A percentile compares a stretch with the other conserved stretches of the same genome.
Conservation (phyloP, 2,797 vertebrate species). For the Tangara arthus region DNA sequence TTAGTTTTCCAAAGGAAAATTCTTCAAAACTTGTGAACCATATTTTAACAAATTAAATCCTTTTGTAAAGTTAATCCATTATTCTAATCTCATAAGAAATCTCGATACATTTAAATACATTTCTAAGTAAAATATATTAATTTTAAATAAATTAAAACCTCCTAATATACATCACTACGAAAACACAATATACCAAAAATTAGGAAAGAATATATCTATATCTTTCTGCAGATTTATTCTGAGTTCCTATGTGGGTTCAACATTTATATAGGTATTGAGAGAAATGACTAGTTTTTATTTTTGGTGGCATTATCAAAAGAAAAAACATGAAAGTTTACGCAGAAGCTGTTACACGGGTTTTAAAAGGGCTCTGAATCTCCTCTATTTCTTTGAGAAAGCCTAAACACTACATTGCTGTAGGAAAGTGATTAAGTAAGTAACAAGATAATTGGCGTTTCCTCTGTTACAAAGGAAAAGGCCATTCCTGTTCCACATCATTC, state of each 20-base stretch:
- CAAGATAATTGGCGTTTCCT: not conserved
- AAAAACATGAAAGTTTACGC: not conserved
- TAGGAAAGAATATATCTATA: not conserved
- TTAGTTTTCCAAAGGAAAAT: not conserved
- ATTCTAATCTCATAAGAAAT: not conserved
- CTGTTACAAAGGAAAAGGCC: not conserved
- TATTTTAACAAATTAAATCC: not conserved
- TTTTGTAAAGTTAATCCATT: not conserved
- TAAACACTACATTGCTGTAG: not conserved
- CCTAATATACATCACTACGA: not conserved
- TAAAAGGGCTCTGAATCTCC: not conserved
- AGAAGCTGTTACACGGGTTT: not conserved
- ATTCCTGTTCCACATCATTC: not conserved
- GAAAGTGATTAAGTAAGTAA: not conserved
- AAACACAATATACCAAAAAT: not conserved
- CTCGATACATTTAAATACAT: not conserved
- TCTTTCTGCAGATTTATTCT: not conserved
- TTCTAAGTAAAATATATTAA: not conserved
- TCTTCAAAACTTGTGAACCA: not conserved
- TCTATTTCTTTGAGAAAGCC: not conserved
- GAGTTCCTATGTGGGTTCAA: not conserved
- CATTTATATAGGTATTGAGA: not conserved
- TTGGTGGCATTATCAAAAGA: not conserved
- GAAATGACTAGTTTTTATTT: not conserved
- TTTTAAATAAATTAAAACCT: not conserved